Evolutionary conservation across 2,113 vertebrate genomes (phyloP), one percentile per base, ranked within the genome.

Genomic region (Chascanopsetta lugubris): DNA sequence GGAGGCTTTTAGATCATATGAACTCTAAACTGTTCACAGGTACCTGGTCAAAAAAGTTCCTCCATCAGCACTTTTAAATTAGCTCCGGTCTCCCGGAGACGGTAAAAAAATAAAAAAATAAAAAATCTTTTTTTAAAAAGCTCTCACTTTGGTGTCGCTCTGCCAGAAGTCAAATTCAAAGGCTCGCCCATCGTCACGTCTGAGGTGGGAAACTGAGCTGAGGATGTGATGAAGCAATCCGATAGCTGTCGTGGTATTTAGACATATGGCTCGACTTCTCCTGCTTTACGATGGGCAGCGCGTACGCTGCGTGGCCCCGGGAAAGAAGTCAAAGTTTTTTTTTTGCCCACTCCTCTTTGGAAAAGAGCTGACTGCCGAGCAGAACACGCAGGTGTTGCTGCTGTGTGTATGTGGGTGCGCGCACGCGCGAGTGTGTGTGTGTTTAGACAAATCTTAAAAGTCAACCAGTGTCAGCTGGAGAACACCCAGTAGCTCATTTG

Each of bases 211-310:
- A 54, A 71, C 8, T 60, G 67, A 34, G 65, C 59, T n/a, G 27
- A 46, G 58, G 53, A 82, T 70, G 72, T 55, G 58, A 34, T 66
- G 34, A 66, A 79, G 84, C 59, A 87, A 88, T 45, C 69, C 27
- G 80, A 88, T 84, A 82, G 65, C 80, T 84, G 46, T 78, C 71
- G 53, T 84, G 84, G 75, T 83, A 79, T 72, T 40, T 46, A 36
- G 57, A 79, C 73, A 70, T 77, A 72, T 61, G 74, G 74, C 51
- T 74, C 69, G 65, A 73, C 60, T 68, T 76, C 72, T 38, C 47
- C 40, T 59, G 36, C 63, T 79, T 64, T 75, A 73, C 7, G 20
- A 43, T 69, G 61, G 46, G 63, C 53, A 34, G 54, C 40, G 54
- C 42, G 59, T 77, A 54, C 58, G 50, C 58, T 56, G 77, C 84